Conservation (phyloP, 2,113 vertebrate species). For the Otis tarda region DNA sequence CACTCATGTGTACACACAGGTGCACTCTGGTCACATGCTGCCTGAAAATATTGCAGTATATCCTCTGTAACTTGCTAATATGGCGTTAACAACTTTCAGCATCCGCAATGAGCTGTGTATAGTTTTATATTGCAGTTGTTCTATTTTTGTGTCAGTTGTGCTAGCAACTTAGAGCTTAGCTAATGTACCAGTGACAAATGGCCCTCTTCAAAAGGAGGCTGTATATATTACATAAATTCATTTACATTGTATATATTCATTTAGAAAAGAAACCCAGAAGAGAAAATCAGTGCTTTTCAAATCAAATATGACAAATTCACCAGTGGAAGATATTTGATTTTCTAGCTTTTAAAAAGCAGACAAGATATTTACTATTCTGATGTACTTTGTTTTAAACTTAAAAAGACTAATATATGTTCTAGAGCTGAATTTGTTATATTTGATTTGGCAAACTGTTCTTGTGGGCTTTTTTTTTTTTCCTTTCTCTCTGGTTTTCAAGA, state of each 20-base stretch:
- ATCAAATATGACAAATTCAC: constrained; percentile 55
- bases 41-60: neutral
- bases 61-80: neutral
- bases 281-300: constrained; percentile 55
- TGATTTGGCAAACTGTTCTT: constrained; percentile 39
- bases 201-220: constrained; percentile 31
- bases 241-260: constrained; percentile 59
- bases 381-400: constrained; percentile 11
- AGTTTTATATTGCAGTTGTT: constrained; percentile 39
- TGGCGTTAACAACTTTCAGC: constrained; percentile 9
- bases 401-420: constrained; percentile 37
- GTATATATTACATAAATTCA: constrained; percentile 52
- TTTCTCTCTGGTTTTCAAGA: neutral
- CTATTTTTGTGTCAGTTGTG: constrained; percentile 49
- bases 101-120: neutral
- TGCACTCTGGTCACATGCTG: neutral
- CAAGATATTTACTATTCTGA: constrained; percentile 30
- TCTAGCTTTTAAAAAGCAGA: constrained; percentile 30
- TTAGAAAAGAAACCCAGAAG: constrained; percentile 53
- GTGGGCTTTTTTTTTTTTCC: neutral
- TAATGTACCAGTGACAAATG: constrained; percentile 56
- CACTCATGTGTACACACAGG: rapidly evolving
- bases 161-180: constrained; percentile 27
- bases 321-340: constrained; percentile 45
- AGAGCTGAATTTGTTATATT: constrained; percentile 1